These are phyloP conservation scores for Agapornis canus DNA, from an alignment of 2,797 vertebrate genomes.

Conservation along the genomic window DNA sequence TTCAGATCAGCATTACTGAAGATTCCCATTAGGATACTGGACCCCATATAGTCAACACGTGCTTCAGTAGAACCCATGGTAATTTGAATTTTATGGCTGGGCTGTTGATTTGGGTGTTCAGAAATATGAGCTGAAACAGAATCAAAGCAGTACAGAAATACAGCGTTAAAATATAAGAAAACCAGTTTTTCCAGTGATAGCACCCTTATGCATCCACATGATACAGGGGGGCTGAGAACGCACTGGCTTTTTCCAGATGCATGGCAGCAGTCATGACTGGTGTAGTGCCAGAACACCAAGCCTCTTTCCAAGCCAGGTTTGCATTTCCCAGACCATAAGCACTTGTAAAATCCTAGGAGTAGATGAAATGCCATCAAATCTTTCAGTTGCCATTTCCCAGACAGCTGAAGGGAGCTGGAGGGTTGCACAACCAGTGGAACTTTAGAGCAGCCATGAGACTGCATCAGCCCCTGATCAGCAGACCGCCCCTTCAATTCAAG, in stretches of 20 bases:
- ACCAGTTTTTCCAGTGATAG: neutral
- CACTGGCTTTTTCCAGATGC: neutral
- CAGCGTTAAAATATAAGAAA: neutral
- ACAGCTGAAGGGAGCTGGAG: neutral
- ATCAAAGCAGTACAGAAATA: neutral
- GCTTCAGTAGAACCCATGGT: constrained; percentile 99
- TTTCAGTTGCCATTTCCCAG: neutral
- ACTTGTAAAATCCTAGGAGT: neutral
- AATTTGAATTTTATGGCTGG: constrained; percentile 97
- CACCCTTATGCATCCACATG: neutral
- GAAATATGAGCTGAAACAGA: constrained; percentile 91
- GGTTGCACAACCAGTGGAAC: neutral
- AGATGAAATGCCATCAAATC: neutral
- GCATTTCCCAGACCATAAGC: neutral
- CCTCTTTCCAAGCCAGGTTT: neutral
- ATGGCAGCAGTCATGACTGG: neutral
- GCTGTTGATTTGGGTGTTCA: constrained; percentile 97
- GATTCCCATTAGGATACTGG: constrained; percentile 98
- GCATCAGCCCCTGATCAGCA: neutral
- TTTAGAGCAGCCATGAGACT: neutral
- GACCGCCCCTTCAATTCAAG: neutral
- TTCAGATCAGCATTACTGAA: constrained; percentile 98
- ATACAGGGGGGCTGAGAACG: neutral
- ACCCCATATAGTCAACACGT: constrained; percentile 98
- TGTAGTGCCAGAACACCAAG: neutral